phyloP scores from a whole-genome alignment of 2,113 vertebrate genomes.

The Neogale vison region DNA sequence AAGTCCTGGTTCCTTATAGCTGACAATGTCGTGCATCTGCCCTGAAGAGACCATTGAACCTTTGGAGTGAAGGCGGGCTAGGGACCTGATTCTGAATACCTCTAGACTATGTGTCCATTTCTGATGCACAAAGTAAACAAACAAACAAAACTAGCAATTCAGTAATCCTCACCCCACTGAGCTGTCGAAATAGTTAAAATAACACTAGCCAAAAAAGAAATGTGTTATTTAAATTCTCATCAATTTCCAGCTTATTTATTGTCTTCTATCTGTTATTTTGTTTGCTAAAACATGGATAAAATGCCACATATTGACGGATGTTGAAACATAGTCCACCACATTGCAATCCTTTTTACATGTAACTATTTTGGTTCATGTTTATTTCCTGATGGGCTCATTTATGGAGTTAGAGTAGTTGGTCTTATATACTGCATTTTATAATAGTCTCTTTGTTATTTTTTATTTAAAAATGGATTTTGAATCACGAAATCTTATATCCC shows the following conservation, averaged over 20 bases:
- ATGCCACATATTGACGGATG: neutral
- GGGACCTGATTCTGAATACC: neutral
- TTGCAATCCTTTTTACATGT: neutral
- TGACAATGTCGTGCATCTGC: neutral
- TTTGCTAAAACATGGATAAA: neutral
- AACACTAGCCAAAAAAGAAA: neutral
- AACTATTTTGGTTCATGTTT: neutral
- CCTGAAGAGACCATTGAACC: neutral
- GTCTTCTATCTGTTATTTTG: neutral
- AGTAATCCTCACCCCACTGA: neutral
- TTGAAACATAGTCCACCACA: neutral
- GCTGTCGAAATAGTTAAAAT: neutral
- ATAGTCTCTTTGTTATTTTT: neutral
- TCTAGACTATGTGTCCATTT: neutral
- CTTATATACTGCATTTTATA: neutral
- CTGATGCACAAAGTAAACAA: neutral
- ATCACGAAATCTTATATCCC: neutral
- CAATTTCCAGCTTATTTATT: neutral
- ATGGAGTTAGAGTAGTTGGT: neutral
- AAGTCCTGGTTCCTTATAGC: neutral
- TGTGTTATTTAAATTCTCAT: neutral
- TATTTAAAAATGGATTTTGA: neutral
- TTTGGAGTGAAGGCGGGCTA: neutral
- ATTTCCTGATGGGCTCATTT: neutral
- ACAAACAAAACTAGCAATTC: too few species aligned